phyloP scores from a whole-genome alignment of 2,888 invertebrate genomes.

The Scaptomyza cyrtandrae region DNA sequence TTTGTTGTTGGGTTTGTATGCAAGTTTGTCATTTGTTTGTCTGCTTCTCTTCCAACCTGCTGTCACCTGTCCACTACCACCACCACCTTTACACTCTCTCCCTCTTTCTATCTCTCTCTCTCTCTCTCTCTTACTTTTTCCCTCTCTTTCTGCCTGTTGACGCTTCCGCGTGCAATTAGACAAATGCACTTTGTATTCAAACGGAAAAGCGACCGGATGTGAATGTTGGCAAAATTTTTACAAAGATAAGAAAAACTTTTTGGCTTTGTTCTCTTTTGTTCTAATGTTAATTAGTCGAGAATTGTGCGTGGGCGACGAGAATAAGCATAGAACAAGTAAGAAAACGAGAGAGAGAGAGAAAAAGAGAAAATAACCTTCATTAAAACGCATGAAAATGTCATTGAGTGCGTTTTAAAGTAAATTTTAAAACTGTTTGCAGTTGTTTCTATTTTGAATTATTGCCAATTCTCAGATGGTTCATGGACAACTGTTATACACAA shows the following conservation, averaged over 20 bases:
- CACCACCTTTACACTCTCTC: neutral
- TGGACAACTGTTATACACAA: conserved; percentile 30
- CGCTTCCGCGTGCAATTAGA: conserved; percentile 67
- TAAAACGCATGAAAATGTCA: conserved; percentile 38
- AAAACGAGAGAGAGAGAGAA: conserved; percentile 1
- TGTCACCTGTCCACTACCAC: neutral
- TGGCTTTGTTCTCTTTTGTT: conserved; percentile 25
- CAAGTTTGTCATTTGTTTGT: conserved; percentile 28
- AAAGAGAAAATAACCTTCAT: conserved; percentile 37
- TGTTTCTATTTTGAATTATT: conserved; percentile 31
- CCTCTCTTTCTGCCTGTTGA: conserved; percentile 10
- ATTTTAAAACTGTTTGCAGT: conserved; percentile 22
- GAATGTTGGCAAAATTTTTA: conserved; percentile 17
- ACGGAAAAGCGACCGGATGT: conserved; percentile 46
- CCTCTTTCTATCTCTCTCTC: conserved; percentile 1
- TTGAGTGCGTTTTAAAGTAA: conserved; percentile 52
- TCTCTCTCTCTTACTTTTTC: neutral
- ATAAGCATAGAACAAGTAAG: conserved; percentile 2
- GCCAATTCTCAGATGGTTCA: conserved; percentile 34
- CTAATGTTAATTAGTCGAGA: conserved; percentile 37
- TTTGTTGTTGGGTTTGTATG: conserved; percentile 13
- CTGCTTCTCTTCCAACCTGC: neutral
- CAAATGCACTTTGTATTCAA: conserved; percentile 48
- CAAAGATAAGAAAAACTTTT: conserved; percentile 22
- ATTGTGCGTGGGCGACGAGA: neutral